These are phyloP conservation scores for Psilanteris sp. DNA, from an alignment of 1,140 invertebrate genomes.

Conservation along the genomic window DNA sequence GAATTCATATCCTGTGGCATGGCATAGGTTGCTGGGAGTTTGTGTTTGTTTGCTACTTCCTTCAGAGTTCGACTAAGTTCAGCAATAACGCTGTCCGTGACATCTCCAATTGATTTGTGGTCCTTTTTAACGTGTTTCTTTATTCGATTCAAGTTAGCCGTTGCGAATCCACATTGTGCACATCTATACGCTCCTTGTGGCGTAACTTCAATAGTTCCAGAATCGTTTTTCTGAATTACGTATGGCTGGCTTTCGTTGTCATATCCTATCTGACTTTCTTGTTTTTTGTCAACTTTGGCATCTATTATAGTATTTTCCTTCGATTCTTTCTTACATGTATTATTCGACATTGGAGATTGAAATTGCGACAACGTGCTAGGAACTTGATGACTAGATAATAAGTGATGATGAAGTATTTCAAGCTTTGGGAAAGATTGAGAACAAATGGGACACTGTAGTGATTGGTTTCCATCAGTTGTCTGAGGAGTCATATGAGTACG, in stretches of 20 bases:
- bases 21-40: constrained; percentile 82
- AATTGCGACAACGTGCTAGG: constrained; percentile 80
- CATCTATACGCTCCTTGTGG: constrained; percentile 81
- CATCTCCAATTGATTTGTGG: constrained; percentile 79
- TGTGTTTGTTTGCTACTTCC: constrained; percentile 81
- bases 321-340: constrained; percentile 48
- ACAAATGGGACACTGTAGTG: constrained; percentile 79
- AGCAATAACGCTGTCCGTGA: constrained; percentile 74
- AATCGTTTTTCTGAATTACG: constrained; percentile 71
- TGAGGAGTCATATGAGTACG: constrained; percentile 84
- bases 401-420: constrained; percentile 82
- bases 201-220: constrained; percentile 74
- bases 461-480: constrained; percentile 61
- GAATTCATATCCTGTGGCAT: constrained; percentile 80
- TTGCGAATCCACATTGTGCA: constrained; percentile 84
- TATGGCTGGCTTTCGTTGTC: constrained; percentile 57
- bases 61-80: constrained; percentile 79
- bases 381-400: constrained; percentile 82
- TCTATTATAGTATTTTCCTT: constrained; percentile 66
- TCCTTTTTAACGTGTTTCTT: constrained; percentile 84
- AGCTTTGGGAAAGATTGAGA: constrained; percentile 81
- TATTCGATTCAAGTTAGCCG: constrained; percentile 82
- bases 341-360: constrained; percentile 65
- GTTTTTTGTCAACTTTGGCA: constrained; percentile 67
- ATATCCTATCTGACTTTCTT: constrained; percentile 64